A percentile compares a stretch with the other conserved stretches of the same genome.
Conservation (phyloP, 2,888 invertebrate genomes). For the Conops quadrifasciatus region DNA sequence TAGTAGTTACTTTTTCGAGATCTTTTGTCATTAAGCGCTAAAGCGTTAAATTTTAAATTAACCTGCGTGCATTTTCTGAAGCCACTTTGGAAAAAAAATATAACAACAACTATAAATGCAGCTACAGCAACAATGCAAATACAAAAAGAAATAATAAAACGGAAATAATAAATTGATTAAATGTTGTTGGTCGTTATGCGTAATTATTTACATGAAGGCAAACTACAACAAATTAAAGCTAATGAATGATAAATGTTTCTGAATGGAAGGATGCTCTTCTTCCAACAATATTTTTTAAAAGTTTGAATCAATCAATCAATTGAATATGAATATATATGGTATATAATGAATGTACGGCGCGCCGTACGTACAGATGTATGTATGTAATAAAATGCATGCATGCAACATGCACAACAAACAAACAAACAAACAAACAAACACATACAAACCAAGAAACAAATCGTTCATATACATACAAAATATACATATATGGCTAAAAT, state of each 20-base stretch:
- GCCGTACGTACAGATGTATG: background rate
- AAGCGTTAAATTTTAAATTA: conserved; percentile 32
- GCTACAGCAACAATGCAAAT: conserved; percentile 11
- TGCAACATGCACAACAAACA: conserved; percentile 34
- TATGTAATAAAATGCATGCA: background rate
- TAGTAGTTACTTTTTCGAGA: conserved; percentile 17
- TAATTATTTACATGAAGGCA: no score
- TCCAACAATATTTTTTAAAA: no score
- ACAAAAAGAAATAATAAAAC: conserved; percentile 13
- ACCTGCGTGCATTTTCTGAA: conserved; percentile 47
- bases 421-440: conserved; percentile 35
- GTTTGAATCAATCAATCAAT: no score
- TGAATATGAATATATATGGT: no score
- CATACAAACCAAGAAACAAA: conserved; percentile 32
- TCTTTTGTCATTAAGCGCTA: conserved; percentile 9
- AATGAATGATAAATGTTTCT: no score
- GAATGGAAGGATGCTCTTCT: no score
- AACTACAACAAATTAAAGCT: no score
- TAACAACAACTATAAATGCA: background rate
- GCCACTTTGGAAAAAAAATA: conserved; percentile 24
- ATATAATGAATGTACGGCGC: no score
- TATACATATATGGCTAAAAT: conserved; percentile 65
- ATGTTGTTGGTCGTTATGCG: no score
- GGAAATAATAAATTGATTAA: no score
- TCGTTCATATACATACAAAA: conserved; percentile 48